Conservation (phyloP, 2,888 invertebrate species). For the Drosophila basisetae region DNA sequence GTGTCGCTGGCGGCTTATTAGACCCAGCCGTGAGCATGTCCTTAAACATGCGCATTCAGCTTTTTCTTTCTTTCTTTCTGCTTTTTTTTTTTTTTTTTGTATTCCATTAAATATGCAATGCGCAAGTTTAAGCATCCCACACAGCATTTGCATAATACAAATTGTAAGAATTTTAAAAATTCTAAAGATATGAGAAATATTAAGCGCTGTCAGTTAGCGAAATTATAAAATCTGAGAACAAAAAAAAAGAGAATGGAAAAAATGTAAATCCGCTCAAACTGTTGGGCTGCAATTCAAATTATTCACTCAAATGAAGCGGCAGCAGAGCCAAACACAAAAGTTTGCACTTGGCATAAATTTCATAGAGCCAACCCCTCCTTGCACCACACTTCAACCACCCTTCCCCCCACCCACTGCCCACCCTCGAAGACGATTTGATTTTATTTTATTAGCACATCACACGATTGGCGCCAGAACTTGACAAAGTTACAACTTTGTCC, state of each 20-base stretch:
- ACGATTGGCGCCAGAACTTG: constrained; percentile 80
- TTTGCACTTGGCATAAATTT: constrained; percentile 78
- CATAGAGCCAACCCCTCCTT: neutral
- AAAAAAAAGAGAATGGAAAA: constrained; percentile 3
- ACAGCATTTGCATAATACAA: constrained; percentile 68
- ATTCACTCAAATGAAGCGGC: constrained; percentile 77
- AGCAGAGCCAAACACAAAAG: constrained; percentile 66
- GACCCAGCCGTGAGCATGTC: constrained; percentile 1
- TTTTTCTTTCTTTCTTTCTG: neutral
- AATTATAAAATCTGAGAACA: constrained; percentile 51
- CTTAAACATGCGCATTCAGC: constrained; percentile 19
- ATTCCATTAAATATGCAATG: constrained; percentile 65
- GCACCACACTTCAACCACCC: neutral
- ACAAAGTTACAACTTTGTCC: constrained; percentile 75
- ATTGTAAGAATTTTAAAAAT: constrained; percentile 23
- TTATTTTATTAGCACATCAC: constrained; percentile 80
- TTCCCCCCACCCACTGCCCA: neutral
- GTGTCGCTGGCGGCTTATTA: constrained; percentile 62
- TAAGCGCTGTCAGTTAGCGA: constrained; percentile 59
- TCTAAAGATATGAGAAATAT: constrained; percentile 22
- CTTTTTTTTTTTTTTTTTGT: constrained; percentile 3
- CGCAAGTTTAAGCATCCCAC: constrained; percentile 41
- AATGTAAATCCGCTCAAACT: constrained; percentile 63
- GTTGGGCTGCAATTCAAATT: constrained; percentile 74
- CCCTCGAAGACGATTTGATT: constrained; percentile 56